A percentile compares a stretch with the other conserved stretches of the same genome.
phyloP scores from a whole-genome alignment of 2,888 invertebrate genomes.

The Encarsia formosa region DNA sequence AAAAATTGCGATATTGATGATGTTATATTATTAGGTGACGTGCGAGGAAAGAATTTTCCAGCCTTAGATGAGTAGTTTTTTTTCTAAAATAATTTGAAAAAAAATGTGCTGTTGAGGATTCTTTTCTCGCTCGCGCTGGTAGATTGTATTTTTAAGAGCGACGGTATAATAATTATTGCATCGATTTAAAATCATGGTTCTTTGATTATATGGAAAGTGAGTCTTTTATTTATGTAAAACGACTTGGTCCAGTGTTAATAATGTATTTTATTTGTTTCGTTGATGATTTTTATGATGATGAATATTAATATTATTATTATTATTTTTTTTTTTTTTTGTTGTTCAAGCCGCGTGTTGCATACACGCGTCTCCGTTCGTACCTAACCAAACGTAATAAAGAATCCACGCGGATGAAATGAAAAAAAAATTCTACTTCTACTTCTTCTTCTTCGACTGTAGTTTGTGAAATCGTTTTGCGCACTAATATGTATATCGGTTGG shows the following conservation, averaged over 20 bases:
- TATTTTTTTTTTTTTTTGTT: constrained; percentile 40
- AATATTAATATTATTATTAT: constrained; percentile 31
- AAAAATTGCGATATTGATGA: constrained; percentile 41
- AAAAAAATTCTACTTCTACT: too few relatives aligned
- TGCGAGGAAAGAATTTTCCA: constrained; percentile 18
- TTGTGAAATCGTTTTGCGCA: too few relatives aligned
- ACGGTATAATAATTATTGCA: constrained; percentile 18
- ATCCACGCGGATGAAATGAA: neutral
- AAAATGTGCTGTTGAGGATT: too few relatives aligned
- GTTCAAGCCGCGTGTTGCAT: constrained; percentile 48
- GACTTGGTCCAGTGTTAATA: constrained; percentile 51
- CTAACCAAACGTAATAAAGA: constrained; percentile 23
- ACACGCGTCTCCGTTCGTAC: constrained; percentile 48
- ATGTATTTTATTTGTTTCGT: constrained; percentile 53
- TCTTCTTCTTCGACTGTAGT: too few relatives aligned
- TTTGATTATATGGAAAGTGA: constrained; percentile 26
- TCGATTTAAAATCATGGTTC: constrained; percentile 12
- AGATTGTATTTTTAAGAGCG: constrained; percentile 22
- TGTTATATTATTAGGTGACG: constrained; percentile 36
- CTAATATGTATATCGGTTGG: too few relatives aligned
- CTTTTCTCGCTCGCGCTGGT: constrained; percentile 10
- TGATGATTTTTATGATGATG: too few relatives aligned
- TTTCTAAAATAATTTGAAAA: too few relatives aligned
- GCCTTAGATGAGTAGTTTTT: too few relatives aligned
- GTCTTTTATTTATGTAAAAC: constrained; percentile 28